phyloP scores from a whole-genome alignment of 2,113 vertebrate genomes.

The Xyrauchen texanus region DNA sequence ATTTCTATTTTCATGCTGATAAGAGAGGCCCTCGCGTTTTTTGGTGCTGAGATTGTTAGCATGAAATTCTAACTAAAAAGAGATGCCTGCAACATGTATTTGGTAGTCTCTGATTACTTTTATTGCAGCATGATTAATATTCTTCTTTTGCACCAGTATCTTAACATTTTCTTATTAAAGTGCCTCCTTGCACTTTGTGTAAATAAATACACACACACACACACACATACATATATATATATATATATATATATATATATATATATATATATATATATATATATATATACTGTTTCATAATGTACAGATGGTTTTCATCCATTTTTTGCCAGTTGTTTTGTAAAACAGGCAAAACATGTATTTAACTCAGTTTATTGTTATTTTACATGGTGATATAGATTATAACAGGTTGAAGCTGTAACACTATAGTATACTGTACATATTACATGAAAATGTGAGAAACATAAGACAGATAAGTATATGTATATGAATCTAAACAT shows the following conservation, averaged over 20 bases:
- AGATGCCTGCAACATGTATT: constrained; percentile 6
- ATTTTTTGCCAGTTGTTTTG: not conserved
- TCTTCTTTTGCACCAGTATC: constrained; percentile 53
- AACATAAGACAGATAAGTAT: not conserved
- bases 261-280: too few species aligned
- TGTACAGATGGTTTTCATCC: not conserved
- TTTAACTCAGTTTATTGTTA: constrained; percentile 9
- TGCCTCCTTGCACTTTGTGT: constrained; percentile 80
- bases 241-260: too few species aligned
- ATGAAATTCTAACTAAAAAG: not conserved
- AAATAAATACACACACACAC: constrained; percentile 61
- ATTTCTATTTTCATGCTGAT: constrained; percentile 10
- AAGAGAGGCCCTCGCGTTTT: not conserved
- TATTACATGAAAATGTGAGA: not conserved
- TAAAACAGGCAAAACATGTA: constrained; percentile 33
- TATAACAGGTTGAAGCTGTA: not conserved
- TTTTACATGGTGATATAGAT: not conserved
- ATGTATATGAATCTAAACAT: constrained; percentile 11
- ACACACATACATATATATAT: too few species aligned
- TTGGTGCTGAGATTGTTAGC: constrained; percentile 5
- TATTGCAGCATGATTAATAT: constrained; percentile 39
- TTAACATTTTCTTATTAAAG: constrained; percentile 70
- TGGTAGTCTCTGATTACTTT: constrained; percentile 23
- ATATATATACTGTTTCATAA: constrained; percentile 12
- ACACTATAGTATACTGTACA: not conserved